These are phyloP conservation scores for Sitophilus oryzae DNA, from an alignment of 1,140 invertebrate genomes.

Conservation along the genomic window DNA sequence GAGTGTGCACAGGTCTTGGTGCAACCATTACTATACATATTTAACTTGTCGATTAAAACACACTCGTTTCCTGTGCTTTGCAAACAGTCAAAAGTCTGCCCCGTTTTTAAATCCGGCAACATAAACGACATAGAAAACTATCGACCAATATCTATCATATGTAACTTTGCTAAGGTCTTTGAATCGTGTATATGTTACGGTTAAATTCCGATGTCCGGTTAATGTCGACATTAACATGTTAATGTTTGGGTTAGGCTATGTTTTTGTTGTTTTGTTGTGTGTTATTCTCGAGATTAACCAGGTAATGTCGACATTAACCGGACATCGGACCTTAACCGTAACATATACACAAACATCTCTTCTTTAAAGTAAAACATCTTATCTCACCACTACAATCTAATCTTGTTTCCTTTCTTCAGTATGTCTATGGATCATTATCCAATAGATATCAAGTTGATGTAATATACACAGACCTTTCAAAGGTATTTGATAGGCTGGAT, in stretches of 20 bases:
- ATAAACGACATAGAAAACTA: not conserved
- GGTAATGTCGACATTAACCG: no score
- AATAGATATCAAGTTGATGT: not conserved
- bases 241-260: no score
- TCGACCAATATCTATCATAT: conserved; percentile 2
- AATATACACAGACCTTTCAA: conserved; percentile 1
- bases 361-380: not conserved
- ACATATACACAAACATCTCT: not conserved
- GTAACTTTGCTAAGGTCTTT: conserved; percentile 1
- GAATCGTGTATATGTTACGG: not conserved
- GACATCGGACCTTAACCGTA: no score
- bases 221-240: no score
- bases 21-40: not conserved
- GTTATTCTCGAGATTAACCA: no score
- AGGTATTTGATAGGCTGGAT: no score
- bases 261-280: no score
- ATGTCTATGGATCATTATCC: not conserved
- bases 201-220: no score
- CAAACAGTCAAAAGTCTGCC: conserved; percentile 1
- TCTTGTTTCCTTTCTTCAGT: not conserved
- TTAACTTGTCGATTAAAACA: not conserved
- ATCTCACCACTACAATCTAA: no score
- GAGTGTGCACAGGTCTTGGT: not conserved
- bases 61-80: not conserved
- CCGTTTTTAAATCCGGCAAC: conserved; percentile 6